Percentiles rank a stretch among this genome's conserved stretches.
These are phyloP conservation scores for Tribolium castaneum DNA, from an alignment of 1,140 invertebrate species.

Conservation along the genomic window DNA sequence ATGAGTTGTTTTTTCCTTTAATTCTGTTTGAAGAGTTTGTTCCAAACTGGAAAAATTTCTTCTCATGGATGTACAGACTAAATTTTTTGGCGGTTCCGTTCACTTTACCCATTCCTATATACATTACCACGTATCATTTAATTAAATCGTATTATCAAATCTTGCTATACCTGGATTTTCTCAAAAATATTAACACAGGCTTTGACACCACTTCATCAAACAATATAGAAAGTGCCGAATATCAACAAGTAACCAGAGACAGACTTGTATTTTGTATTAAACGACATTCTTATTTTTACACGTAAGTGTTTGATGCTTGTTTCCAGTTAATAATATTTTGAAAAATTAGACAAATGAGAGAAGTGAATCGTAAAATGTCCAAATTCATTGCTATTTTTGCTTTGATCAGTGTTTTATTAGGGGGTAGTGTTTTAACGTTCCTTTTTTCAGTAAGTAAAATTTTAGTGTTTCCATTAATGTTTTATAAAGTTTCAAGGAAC, in stretches of 20 bases:
- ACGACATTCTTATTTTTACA: background rate
- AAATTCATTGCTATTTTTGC: background rate
- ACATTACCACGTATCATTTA: background rate
- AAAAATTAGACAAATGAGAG: no score
- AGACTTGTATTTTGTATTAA: background rate
- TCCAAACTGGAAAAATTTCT: background rate
- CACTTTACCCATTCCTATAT: background rate
- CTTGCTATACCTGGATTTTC: background rate
- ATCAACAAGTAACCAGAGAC: background rate
- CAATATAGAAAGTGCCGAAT: background rate
- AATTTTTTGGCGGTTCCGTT: background rate
- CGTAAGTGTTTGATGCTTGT: background rate
- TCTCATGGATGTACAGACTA: background rate
- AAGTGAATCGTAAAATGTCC: background rate
- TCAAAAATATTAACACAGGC: background rate
- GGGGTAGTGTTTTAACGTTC: background rate
- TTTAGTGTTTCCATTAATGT: background rate
- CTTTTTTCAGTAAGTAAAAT: background rate
- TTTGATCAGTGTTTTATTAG: background rate
- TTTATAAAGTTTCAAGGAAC: background rate
- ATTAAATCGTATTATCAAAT: background rate
- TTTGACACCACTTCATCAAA: background rate
- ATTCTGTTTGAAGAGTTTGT: background rate
- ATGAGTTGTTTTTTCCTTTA: background rate
- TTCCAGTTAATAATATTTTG: no score